phyloP scores from a whole-genome alignment of 1,140 invertebrate genomes.

The Drosophila triauraria region DNA sequence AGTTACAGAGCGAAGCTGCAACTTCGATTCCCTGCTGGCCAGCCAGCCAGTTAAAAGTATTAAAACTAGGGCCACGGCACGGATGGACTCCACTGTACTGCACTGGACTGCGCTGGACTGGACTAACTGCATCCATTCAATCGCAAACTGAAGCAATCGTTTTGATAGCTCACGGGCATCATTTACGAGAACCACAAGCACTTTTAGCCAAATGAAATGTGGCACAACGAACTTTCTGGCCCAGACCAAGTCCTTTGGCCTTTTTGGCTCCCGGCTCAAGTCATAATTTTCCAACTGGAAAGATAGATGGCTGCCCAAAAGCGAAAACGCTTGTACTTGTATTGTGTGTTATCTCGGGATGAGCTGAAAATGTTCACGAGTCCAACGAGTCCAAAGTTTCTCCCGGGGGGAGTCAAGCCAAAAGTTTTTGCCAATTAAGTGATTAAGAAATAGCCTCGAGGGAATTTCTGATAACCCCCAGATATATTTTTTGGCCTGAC shows the following conservation, averaged over 20 bases:
- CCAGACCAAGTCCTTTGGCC: slow-evolving; percentile 43
- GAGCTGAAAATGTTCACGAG: slow-evolving; percentile 44
- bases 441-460: slow-evolving; percentile 31
- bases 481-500: slow-evolving; percentile 11
- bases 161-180: slow-evolving; percentile 66
- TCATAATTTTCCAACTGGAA: slow-evolving; percentile 25
- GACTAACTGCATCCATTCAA: slow-evolving; percentile 36
- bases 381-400: slow-evolving; percentile 25
- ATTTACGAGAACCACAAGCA: slow-evolving; percentile 42
- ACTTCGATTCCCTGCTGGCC: slow-evolving; percentile 51
- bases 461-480: slow-evolving; percentile 6
- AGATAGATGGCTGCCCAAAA: slow-evolving; percentile 38
- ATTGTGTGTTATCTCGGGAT: slow-evolving; percentile 28
- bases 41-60: slow-evolving; percentile 52
- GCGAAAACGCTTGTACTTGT: slow-evolving; percentile 26
- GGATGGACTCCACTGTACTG: neutral
- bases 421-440: slow-evolving; percentile 46
- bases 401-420: neutral
- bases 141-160: slow-evolving; percentile 62
- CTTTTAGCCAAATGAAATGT: slow-evolving; percentile 81
- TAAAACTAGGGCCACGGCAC: slow-evolving; percentile 32
- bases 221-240: slow-evolving; percentile 65
- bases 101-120: neutral
- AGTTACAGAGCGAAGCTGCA: neutral
- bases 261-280: slow-evolving; percentile 36